Percentiles rank a stretch among this genome's conserved stretches.
phyloP scores from a whole-genome alignment of 2,113 vertebrate genomes.

The Cettia cetti region DNA sequence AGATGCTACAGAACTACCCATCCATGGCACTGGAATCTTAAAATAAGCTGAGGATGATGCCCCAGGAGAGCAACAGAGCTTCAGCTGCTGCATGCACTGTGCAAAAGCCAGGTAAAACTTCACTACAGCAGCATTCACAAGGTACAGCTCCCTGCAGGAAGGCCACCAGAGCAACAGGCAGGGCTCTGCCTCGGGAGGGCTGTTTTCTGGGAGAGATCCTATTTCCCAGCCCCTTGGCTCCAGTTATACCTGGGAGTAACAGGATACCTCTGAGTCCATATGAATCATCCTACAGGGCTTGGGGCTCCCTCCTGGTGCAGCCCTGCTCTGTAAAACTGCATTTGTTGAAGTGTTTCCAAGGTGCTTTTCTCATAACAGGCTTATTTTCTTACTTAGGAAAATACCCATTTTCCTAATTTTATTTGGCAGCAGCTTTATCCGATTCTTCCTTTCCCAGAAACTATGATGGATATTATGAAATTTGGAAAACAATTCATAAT shows the following conservation, averaged over 20 bases:
- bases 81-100: neutral
- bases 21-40: neutral
- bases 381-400: neutral
- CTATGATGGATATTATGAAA: neutral
- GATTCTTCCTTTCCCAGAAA: neutral
- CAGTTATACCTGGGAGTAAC: neutral
- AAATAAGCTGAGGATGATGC: neutral
- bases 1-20: neutral
- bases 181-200: neutral
- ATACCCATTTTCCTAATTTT: neutral
- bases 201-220: neutral
- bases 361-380: neutral
- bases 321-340: neutral
- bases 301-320: neutral
- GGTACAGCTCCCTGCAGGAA: neutral
- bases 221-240: neutral
- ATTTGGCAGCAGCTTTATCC: neutral
- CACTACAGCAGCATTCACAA: fast-evolving
- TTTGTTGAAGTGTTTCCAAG: neutral
- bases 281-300: neutral
- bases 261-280: neutral
- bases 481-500: neutral
- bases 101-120: neutral
- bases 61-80: neutral
- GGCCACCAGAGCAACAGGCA: neutral